Percentiles rank a stretch among this genome's conserved stretches.
These are phyloP conservation scores for Halcyon chelicuti DNA, from an alignment of 2,797 vertebrate species.

Conservation along the genomic window DNA sequence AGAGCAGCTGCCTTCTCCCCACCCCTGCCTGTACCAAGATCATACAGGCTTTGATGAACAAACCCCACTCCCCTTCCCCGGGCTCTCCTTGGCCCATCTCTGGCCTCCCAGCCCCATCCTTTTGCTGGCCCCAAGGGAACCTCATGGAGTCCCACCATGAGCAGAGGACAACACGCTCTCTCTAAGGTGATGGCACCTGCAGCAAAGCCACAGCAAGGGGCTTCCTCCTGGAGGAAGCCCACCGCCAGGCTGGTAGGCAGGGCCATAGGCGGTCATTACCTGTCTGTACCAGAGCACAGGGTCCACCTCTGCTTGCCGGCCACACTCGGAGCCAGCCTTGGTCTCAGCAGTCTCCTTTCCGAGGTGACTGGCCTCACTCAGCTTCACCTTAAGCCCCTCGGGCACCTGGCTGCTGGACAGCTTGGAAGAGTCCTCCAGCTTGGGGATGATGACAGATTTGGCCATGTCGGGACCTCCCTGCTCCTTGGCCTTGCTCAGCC, in stretches of 20 bases:
- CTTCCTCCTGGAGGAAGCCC: background rate
- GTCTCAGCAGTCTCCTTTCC: constrained; percentile 88
- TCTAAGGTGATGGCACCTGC: background rate
- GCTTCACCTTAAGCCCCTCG: constrained; percentile 94
- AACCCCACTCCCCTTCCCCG: background rate
- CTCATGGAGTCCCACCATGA: background rate
- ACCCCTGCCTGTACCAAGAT: background rate
- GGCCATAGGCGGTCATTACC: constrained; percentile 75
- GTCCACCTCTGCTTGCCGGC: constrained; percentile 88
- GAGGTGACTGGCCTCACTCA: constrained; percentile 89
- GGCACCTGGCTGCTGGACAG: constrained; percentile 82
- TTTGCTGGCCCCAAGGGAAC: background rate
- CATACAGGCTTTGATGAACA: accelerated
- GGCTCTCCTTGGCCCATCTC: accelerated
- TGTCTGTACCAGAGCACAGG: constrained; percentile 95
- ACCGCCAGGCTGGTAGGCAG: background rate
- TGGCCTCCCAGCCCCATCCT: background rate
- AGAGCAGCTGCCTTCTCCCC: background rate
- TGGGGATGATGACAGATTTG: constrained; percentile 92
- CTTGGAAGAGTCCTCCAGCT: constrained; percentile 90
- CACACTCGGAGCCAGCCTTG: constrained; percentile 86
- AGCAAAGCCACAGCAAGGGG: accelerated
- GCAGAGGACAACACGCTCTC: accelerated
- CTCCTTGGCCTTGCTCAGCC: constrained; percentile 89
- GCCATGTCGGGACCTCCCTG: constrained; percentile 84